These are phyloP conservation scores for Actenoides lindsayi DNA, from an alignment of 2,113 vertebrate species.

Conservation along the genomic window DNA sequence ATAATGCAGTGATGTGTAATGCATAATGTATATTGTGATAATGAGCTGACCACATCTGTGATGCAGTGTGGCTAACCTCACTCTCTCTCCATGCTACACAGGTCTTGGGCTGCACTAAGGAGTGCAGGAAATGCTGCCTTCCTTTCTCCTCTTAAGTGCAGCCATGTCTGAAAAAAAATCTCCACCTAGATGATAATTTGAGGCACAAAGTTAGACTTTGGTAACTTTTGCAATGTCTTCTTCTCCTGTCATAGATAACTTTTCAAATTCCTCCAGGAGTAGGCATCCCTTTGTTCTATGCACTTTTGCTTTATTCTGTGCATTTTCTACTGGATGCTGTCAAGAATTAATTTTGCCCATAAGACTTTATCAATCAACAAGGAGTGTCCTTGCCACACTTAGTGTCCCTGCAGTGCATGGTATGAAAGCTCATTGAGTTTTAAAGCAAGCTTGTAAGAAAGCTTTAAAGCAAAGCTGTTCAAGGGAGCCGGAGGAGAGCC, in stretches of 20 bases:
- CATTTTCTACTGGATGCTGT: background rate
- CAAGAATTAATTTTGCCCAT: background rate
- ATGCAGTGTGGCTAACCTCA: background rate
- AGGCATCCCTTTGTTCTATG: background rate
- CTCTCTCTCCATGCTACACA: background rate
- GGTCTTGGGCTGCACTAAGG: background rate
- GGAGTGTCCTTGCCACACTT: background rate
- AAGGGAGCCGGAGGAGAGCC: background rate
- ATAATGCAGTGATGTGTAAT: background rate
- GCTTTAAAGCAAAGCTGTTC: background rate
- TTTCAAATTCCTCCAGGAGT: background rate
- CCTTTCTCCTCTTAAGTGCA: background rate
- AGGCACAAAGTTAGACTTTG: background rate
- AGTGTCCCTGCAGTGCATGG: background rate
- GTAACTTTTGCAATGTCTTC: background rate
- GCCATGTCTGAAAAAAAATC: background rate
- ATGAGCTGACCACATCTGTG: background rate
- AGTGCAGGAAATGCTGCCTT: background rate
- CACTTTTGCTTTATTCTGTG: background rate
- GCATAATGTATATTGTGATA: background rate
- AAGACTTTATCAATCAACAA: background rate
- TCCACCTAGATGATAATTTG: background rate
- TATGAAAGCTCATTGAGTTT: background rate
- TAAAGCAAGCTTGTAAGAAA: background rate
- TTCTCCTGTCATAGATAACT: background rate